Conservation (phyloP, 2,888 invertebrate species). For the Petrophora chlorosata region DNA sequence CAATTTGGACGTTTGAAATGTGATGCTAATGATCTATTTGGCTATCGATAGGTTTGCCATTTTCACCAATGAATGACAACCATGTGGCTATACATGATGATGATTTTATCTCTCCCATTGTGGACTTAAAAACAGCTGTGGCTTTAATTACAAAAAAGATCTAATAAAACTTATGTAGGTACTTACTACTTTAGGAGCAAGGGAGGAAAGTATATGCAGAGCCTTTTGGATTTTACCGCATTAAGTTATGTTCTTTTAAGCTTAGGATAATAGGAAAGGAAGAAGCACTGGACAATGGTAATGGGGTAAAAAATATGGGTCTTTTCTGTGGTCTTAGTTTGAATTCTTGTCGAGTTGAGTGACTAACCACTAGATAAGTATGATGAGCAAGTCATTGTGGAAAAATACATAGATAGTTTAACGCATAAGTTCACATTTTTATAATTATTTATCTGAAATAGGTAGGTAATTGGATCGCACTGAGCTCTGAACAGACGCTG, state of each 20-base stretch:
- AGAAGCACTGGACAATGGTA: too few species aligned
- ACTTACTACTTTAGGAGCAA: too few species aligned
- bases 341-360: too few species aligned
- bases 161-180: too few species aligned
- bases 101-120: constrained; percentile 19
- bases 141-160: background rate
- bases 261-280: background rate
- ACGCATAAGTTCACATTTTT: background rate
- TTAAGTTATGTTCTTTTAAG: background rate
- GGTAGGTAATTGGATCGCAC: constrained; percentile 26
- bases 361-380: background rate
- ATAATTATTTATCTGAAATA: background rate
- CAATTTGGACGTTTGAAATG: constrained; percentile 32
- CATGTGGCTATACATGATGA: constrained; percentile 26
- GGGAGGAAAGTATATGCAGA: too few species aligned
- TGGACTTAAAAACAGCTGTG: background rate
- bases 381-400: background rate
- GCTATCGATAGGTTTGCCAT: constrained; percentile 25
- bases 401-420: background rate
- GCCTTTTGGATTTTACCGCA: too few species aligned
- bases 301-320: too few species aligned
- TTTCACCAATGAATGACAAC: constrained; percentile 29
- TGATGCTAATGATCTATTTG: constrained; percentile 31
- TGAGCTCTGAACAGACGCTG: constrained; percentile 57
- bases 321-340: too few species aligned